A percentile compares a stretch with the other conserved stretches of the same genome.
phyloP scores from a whole-genome alignment of 2,113 vertebrate species.

The Proteles cristata region DNA sequence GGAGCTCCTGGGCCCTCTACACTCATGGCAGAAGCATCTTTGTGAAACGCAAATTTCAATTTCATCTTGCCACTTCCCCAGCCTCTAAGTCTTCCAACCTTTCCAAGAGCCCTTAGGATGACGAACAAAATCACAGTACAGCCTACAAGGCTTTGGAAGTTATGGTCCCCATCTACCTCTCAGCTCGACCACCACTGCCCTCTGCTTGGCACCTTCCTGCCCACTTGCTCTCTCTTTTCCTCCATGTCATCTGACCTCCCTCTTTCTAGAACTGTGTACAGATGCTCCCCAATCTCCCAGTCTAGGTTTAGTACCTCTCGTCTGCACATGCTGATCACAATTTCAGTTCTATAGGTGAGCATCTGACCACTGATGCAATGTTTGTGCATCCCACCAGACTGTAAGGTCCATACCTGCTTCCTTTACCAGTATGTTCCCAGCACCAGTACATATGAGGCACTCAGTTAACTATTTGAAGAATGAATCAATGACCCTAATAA shows the following conservation, averaged over 20 bases:
- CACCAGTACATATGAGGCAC: not conserved
- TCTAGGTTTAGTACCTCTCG: not conserved
- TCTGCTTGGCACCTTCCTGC: not conserved
- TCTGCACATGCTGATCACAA: not conserved
- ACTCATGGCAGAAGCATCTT: not conserved
- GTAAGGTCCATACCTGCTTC: not conserved
- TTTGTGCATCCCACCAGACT: not conserved
- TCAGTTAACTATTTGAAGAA: not conserved
- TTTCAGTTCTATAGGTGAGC: not conserved
- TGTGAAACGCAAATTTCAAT: not conserved
- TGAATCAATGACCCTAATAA: not conserved
- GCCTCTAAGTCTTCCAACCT: not conserved
- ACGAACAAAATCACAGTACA: not conserved
- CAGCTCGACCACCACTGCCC: not conserved
- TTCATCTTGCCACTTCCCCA: not conserved
- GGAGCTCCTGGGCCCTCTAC: not conserved
- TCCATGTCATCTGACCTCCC: not conserved
- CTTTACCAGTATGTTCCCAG: not conserved
- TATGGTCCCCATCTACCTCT: not conserved
- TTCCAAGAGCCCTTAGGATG: not conserved
- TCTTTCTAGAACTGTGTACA: not conserved
- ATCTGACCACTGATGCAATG: not conserved
- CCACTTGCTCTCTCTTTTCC: not conserved
- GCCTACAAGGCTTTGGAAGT: not conserved
- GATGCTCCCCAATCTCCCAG: not conserved